Percentiles rank a stretch among this genome's conserved stretches.
These are phyloP conservation scores for Paralichthys olivaceus DNA, from an alignment of 2,113 vertebrate genomes.

Conservation along the genomic window DNA sequence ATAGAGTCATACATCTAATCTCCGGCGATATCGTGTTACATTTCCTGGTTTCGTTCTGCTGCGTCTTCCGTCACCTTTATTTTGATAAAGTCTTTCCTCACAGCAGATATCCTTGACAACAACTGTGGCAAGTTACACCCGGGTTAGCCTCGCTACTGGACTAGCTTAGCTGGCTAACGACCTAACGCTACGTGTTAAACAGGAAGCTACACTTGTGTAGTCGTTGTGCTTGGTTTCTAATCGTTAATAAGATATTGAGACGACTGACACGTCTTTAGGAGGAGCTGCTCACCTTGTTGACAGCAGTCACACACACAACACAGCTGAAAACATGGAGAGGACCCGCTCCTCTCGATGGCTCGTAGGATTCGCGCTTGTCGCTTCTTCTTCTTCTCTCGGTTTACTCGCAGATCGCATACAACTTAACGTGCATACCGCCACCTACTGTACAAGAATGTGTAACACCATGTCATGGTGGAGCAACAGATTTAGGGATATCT, in stretches of 20 bases:
- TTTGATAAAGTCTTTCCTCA: background rate
- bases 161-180: slow-evolving; percentile 36
- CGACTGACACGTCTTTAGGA: background rate
- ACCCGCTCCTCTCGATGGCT: background rate
- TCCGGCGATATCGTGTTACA: background rate
- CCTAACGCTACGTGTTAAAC: slow-evolving; percentile 2
- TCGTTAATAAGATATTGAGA: background rate
- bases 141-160: background rate
- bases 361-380: slow-evolving; percentile 44
- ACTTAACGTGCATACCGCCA: too few relatives aligned
- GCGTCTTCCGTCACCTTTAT: background rate
- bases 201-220: background rate
- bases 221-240: background rate
- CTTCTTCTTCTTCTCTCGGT: background rate
- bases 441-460: too few relatives aligned
- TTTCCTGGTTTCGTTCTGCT: background rate
- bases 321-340: background rate
- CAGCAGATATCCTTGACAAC: background rate
- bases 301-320: background rate
- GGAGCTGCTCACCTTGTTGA: slow-evolving; percentile 1
- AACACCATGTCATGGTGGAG: too few relatives aligned
- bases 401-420: too few relatives aligned
- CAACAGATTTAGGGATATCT: too few relatives aligned
- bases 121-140: background rate
- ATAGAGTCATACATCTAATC: too few relatives aligned